phyloP scores from a whole-genome alignment of 2,797 vertebrate species.

The Eptatretus atami region DNA sequence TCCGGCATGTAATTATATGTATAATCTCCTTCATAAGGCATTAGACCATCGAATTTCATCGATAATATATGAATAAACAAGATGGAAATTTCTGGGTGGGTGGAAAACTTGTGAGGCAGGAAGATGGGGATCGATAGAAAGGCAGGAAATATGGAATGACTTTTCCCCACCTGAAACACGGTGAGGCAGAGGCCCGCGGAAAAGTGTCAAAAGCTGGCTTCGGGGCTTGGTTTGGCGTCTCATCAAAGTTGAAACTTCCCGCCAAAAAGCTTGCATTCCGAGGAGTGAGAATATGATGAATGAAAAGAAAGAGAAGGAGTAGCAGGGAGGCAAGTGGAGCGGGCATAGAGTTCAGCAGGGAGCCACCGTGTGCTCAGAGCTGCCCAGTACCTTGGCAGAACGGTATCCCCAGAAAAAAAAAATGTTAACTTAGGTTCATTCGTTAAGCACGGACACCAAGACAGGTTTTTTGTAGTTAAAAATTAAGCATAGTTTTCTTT shows the following conservation, averaged over 20 bases:
- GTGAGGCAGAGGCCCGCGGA: conserved; percentile 77
- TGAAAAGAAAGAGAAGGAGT: conserved; percentile 83
- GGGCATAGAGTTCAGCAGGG: conserved; percentile 73
- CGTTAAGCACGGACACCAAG: too few species aligned
- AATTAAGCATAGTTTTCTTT: too few species aligned
- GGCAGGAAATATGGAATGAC: background rate
- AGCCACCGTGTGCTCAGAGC: conserved; percentile 80
- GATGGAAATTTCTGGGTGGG: too few species aligned
- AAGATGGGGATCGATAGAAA: background rate
- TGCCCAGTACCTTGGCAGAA: conserved; percentile 46
- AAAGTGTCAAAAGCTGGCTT: conserved; percentile 88
- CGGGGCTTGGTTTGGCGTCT: conserved; percentile 23
- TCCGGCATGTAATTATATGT: too few species aligned
- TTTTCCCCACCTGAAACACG: conserved; percentile 60
- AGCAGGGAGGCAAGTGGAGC: conserved; percentile 76
- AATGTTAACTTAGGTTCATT: too few species aligned
- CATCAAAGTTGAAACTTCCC: conserved; percentile 70
- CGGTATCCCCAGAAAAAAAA: too few species aligned
- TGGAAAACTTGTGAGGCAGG: too few species aligned
- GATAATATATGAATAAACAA: too few species aligned
- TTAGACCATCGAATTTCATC: too few species aligned
- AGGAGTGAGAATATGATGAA: conserved; percentile 67
- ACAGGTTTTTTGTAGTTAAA: too few species aligned
- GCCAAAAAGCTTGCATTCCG: conserved; percentile 94
- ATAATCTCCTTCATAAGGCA: too few species aligned